Evolutionary conservation across 2,113 vertebrate species (phyloP), one percentile per base, ranked within the genome.

Genomic region (Motacilla alba): DNA sequence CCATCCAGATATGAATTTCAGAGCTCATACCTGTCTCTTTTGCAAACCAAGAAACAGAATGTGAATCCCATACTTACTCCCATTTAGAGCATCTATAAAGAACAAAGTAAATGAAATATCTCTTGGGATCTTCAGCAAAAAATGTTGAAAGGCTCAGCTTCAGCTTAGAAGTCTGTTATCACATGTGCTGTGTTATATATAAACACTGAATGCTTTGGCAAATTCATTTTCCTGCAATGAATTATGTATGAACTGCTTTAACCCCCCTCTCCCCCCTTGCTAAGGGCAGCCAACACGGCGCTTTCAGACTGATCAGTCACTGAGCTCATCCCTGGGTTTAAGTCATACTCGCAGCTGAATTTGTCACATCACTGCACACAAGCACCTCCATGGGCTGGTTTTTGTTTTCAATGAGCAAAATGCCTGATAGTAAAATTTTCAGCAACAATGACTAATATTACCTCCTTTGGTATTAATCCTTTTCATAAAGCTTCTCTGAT

Each of bases 161-260:
- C 66, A 80, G 41, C 63, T 74, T 12, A 77, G 56, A 95, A 96
- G 80, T 85, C 66, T 83, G 69, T 93, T 76, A 78, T 62, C 2
- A 0, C 70, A 68, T 64, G 64, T 78, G 80, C 66, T 88, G 64
- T 14, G 27, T 73, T 94, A 56, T 50, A 85, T 33, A 85, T 35
- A 94, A 95, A 93, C 79, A 90, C 22, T 15, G 83, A 67, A 22
- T 46, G 41, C 59, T 93, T 70, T 26, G 13, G 37, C 20, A 82
- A 89, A 77, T 43, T 70, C 80, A 63, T 85, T 82, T 88, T 94
- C 89, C 73, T 84, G 46, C 78, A 67, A 41, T 89, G 89, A 91
- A 94, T 93, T 72, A 55, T 59, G 73, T 50, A 92, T 83, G 37
- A 95, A 83, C 7, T 56, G 50, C 73, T 87, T 63, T 46, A 81